Conservation (phyloP, 2,888 invertebrate genomes). For the Pammene fasciana region DNA sequence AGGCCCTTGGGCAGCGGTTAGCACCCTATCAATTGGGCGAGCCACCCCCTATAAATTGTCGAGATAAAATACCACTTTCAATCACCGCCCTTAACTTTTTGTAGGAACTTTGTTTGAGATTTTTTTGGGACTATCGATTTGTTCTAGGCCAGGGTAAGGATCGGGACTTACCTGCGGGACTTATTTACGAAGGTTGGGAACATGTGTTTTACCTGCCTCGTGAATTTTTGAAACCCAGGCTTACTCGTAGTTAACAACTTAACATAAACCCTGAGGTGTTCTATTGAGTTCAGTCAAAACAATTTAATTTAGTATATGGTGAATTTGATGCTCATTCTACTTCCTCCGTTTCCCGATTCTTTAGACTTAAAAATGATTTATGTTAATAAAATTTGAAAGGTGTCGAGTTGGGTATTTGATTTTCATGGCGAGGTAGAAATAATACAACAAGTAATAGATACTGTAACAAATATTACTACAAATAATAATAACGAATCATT, state of each 20-base stretch:
- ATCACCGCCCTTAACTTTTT: slow-evolving; percentile 59
- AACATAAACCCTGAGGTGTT: neutral
- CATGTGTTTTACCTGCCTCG: slow-evolving; percentile 14
- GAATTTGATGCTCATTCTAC: too few relatives aligned
- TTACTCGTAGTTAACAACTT: neutral
- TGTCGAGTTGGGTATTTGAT: too few relatives aligned
- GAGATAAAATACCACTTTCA: slow-evolving; percentile 66
- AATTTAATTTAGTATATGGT: too few relatives aligned
- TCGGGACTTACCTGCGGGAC: slow-evolving; percentile 13
- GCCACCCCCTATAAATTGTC: slow-evolving; percentile 64
- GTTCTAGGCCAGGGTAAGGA: slow-evolving; percentile 22
- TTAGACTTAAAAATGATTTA: too few relatives aligned
- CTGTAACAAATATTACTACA: too few relatives aligned
- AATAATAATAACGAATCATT: too few relatives aligned
- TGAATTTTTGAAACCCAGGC: neutral
- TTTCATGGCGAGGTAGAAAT: too few relatives aligned
- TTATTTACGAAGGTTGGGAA: slow-evolving; percentile 9
- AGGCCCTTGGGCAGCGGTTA: slow-evolving; percentile 62
- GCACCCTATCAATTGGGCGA: slow-evolving; percentile 67
- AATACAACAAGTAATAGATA: too few relatives aligned
- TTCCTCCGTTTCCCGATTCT: too few relatives aligned
- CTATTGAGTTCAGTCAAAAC: neutral
- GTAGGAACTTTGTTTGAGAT: slow-evolving; percentile 44
- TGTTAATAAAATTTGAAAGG: too few relatives aligned
- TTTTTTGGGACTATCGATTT: slow-evolving; percentile 38